These are phyloP conservation scores for Isotomurus palustris DNA, from an alignment of 2,888 invertebrate genomes.

Conservation along the genomic window DNA sequence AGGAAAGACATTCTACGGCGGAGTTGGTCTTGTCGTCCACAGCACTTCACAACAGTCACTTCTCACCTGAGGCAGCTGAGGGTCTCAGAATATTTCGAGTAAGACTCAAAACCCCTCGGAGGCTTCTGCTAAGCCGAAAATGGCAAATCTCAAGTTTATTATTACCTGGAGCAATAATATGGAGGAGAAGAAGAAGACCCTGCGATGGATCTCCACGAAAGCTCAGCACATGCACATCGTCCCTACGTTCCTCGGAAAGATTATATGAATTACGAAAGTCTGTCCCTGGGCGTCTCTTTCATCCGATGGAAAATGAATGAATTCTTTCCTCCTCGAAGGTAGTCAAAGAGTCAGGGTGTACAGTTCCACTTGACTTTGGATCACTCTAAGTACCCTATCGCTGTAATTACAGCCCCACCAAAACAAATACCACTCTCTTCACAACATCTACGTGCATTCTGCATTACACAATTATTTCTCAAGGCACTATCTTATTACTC, in stretches of 20 bases:
- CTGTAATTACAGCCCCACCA: too few species aligned
- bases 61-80: slow-evolving; percentile 16
- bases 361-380: background rate
- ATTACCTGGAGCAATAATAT: slow-evolving; percentile 41
- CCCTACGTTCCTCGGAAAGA: background rate
- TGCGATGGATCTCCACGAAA: background rate
- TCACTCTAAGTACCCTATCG: too few species aligned
- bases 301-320: too few species aligned
- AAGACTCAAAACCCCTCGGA: slow-evolving; percentile 28
- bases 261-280: slow-evolving; percentile 7
- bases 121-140: slow-evolving; percentile 36
- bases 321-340: background rate
- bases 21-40: slow-evolving; percentile 9
- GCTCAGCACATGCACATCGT: background rate
- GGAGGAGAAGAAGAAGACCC: background rate
- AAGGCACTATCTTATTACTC: too few species aligned
- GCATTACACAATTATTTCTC: too few species aligned
- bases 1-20: background rate
- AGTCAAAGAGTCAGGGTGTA: background rate
- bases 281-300: background rate
- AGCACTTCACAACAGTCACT: slow-evolving; percentile 8
- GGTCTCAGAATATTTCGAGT: slow-evolving; percentile 34
- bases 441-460: too few species aligned
- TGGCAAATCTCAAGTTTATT: slow-evolving; percentile 43
- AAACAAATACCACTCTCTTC: too few species aligned